Percentiles rank a stretch among this genome's conserved stretches.
Evolutionary conservation across 2,113 vertebrate species (phyloP).

Genomic region (Motacilla tschutschensis): DNA sequence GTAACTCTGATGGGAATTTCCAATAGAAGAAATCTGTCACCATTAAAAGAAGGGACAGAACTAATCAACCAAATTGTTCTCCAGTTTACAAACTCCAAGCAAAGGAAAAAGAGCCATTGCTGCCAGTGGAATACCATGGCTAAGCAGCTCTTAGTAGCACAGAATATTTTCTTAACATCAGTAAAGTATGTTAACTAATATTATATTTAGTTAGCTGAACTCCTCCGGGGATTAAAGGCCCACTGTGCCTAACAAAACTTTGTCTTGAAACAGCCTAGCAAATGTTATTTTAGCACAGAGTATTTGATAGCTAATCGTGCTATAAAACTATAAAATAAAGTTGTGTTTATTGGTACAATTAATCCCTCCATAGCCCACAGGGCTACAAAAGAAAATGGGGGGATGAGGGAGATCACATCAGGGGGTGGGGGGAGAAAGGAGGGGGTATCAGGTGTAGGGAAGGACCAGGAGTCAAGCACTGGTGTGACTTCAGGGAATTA

Average conservation of each 20-base stretch:
- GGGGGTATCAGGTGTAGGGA: neutral
- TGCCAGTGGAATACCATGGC: neutral
- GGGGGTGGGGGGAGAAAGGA: neutral
- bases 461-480: neutral
- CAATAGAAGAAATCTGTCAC: slow-evolving; percentile 9
- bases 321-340: slow-evolving; percentile 62
- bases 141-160: neutral
- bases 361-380: slow-evolving; percentile 49
- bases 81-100: neutral
- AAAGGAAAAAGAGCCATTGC: neutral
- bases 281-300: slow-evolving; percentile 59
- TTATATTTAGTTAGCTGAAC: slow-evolving; percentile 60
- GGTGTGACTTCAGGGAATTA: neutral
- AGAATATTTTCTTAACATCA: slow-evolving; percentile 58
- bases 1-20: neutral
- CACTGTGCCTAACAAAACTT: slow-evolving; percentile 65
- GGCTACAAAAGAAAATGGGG: slow-evolving; percentile 5
- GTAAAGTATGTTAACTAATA: slow-evolving; percentile 63
- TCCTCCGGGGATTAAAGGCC: slow-evolving; percentile 50
- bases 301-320: slow-evolving; percentile 60
- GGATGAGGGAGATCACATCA: neutral
- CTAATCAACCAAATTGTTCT: neutral
- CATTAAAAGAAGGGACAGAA: slow-evolving; percentile 1
- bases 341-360: slow-evolving; percentile 68
- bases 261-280: slow-evolving; percentile 37